These are phyloP conservation scores for Amiota minor DNA, from an alignment of 2,888 invertebrate genomes.

Conservation along the genomic window DNA sequence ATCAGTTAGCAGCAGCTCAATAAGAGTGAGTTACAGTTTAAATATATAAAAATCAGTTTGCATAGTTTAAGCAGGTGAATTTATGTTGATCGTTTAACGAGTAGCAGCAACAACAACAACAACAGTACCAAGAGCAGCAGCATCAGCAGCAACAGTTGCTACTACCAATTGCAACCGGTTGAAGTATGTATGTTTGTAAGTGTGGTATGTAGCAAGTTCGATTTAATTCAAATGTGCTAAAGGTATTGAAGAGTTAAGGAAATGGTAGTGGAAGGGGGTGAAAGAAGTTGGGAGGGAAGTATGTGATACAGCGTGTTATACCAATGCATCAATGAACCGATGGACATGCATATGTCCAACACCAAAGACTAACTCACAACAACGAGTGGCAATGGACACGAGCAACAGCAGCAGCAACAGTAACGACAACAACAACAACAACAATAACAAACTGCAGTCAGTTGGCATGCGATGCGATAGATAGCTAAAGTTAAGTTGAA, in stretches of 20 bases:
- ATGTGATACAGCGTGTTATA: neutral
- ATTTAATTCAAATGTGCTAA: too few species aligned
- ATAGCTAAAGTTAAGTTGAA: neutral
- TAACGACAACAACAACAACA: neutral
- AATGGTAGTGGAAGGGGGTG: neutral
- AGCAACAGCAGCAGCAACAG: slow-evolving; percentile 4
- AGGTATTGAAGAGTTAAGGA: neutral
- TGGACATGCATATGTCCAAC: slow-evolving; percentile 20
- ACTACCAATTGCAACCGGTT: neutral
- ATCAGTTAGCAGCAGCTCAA: neutral
- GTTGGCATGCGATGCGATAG: neutral
- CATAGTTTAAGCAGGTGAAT: slow-evolving; percentile 46
- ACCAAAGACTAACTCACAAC: slow-evolving; percentile 14
- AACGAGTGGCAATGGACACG: neutral
- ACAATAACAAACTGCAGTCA: neutral
- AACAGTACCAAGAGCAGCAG: slow-evolving; percentile 43
- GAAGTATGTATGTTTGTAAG: neutral
- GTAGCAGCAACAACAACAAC: slow-evolving; percentile 28
- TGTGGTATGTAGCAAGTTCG: neutral
- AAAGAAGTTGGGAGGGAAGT: neutral
- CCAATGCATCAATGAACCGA: slow-evolving; percentile 18
- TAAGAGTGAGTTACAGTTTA: slow-evolving; percentile 27
- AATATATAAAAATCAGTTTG: slow-evolving; percentile 38
- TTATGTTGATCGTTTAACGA: slow-evolving; percentile 43
- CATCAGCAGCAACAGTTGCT: neutral